Evolutionary conservation across 1,140 invertebrate genomes (phyloP).

Genomic region (Limonius californicus): DNA sequence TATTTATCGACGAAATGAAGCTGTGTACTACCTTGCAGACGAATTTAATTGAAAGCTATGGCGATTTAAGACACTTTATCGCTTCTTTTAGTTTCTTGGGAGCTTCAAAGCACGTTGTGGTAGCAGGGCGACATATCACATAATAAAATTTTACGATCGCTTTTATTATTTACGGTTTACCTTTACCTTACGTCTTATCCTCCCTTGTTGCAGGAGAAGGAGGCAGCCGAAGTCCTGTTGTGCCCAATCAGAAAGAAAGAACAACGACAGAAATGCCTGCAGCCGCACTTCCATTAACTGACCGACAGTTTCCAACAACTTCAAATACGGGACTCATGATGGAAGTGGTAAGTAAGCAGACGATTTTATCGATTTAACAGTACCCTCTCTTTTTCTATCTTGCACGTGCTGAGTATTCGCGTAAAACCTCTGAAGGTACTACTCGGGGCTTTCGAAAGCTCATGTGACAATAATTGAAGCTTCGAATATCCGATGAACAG

Average conservation of each 20-base stretch:
- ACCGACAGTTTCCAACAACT: conserved; percentile 24
- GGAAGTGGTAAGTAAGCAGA: conserved; percentile 30
- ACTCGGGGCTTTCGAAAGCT: no score
- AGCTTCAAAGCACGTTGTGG: no score
- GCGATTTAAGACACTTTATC: neutral
- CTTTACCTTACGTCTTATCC: neutral
- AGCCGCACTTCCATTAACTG: conserved; percentile 12
- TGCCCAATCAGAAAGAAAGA: conserved; percentile 22
- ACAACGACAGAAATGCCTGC: conserved; percentile 23
- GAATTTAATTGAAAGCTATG: conserved; percentile 18
- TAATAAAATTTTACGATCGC: no score
- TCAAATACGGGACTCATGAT: conserved; percentile 24
- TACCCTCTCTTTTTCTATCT: no score
- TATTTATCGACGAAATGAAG: no score
- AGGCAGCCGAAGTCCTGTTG: conserved; percentile 25
- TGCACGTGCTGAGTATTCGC: no score
- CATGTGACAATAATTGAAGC: no score
- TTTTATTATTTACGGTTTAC: neutral
- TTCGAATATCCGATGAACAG: conserved; percentile 16
- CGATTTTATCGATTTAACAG: no score
- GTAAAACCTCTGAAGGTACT: no score
- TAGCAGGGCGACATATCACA: no score
- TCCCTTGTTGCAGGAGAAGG: conserved; percentile 26
- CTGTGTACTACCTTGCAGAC: no score
- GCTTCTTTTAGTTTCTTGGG: no score